phyloP scores from a whole-genome alignment of 2,797 vertebrate genomes.

The Rhincodon typus region DNA sequence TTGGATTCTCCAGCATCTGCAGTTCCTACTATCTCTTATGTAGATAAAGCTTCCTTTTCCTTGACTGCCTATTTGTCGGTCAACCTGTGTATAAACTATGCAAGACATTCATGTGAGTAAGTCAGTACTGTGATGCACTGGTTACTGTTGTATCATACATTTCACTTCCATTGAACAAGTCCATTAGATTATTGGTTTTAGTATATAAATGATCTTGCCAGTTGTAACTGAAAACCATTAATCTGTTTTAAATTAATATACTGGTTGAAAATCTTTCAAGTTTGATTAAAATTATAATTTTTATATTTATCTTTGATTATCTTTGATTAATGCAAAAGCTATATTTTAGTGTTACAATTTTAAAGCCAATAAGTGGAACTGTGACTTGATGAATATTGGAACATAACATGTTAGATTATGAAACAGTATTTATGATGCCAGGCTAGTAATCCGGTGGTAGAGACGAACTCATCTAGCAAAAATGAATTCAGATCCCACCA shows the following conservation, averaged over 20 bases:
- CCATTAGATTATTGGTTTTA: conserved; percentile 13
- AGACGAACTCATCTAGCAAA: background rate
- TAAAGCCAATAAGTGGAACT: background rate
- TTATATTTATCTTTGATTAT: background rate
- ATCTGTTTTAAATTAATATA: background rate
- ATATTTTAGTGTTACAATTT: background rate
- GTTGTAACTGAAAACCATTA: background rate
- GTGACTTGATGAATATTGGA: background rate
- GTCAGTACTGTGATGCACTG: background rate
- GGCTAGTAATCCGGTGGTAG: background rate
- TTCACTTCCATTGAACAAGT: conserved; percentile 10
- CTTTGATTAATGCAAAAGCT: too few relatives aligned
- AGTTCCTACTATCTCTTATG: too few relatives aligned
- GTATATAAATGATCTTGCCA: background rate
- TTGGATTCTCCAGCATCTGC: too few relatives aligned
- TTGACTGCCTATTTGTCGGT: background rate
- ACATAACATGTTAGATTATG: background rate
- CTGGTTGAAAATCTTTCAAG: background rate
- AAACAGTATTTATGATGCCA: background rate
- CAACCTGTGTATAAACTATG: background rate
- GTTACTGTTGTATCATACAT: conserved; percentile 21
- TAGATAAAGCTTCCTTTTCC: background rate
- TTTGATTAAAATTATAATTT: background rate
- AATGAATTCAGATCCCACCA: background rate
- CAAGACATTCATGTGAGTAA: background rate